Conservation (phyloP, 2,888 invertebrate species). For the Heliconius sara region DNA sequence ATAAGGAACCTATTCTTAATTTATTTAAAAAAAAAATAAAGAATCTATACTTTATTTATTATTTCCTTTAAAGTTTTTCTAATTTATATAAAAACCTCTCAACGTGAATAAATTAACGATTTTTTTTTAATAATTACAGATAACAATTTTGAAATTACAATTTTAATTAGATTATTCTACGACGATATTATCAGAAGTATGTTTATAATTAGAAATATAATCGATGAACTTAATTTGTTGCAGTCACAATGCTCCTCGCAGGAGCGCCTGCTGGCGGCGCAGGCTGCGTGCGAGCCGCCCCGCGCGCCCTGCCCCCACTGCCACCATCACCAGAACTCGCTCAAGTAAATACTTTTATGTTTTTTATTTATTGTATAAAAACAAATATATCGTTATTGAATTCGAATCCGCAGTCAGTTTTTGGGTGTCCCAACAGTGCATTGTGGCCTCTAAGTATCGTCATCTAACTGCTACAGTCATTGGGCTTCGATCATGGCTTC, state of each 20-base stretch:
- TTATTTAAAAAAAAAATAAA: too few species aligned
- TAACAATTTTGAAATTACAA: too few species aligned
- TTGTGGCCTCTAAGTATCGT: neutral
- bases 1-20: too few species aligned
- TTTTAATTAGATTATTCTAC: neutral
- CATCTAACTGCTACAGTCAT: neutral
- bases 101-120: too few species aligned
- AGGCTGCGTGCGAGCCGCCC: conserved; percentile 72
- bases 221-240: conserved; percentile 56
- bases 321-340: conserved; percentile 78
- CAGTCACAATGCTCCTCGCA: conserved; percentile 99
- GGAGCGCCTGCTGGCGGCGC: conserved; percentile 91
- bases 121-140: too few species aligned
- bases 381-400: too few species aligned
- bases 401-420: neutral
- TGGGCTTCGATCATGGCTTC: neutral
- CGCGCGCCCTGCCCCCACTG: conserved; percentile 78
- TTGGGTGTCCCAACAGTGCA: neutral
- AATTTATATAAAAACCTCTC: too few species aligned
- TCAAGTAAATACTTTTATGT: conserved; percentile 61
- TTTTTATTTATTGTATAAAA: too few species aligned
- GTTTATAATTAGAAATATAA: neutral
- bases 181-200: neutral
- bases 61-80: neutral
- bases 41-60: too few species aligned